Conservation (phyloP, 2,113 vertebrate species). For the Trochalopteron elliotii region DNA sequence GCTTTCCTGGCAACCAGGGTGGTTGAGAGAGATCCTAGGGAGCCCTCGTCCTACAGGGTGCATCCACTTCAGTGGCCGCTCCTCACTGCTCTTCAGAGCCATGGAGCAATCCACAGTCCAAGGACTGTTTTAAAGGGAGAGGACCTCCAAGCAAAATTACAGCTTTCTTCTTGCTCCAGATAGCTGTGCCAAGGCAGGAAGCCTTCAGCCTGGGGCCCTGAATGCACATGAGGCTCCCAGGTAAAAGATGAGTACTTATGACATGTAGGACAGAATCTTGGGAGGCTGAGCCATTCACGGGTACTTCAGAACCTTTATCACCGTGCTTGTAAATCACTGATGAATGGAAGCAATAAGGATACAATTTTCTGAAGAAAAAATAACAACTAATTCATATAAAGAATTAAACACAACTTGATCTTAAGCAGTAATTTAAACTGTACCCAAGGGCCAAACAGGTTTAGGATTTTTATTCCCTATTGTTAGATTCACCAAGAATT, state of each 20-base stretch:
- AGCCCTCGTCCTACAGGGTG: neutral
- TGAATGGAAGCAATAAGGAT: neutral
- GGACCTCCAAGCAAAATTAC: neutral
- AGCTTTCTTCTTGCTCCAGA: neutral
- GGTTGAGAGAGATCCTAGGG: neutral
- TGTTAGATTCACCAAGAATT: neutral
- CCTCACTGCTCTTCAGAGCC: fast-evolving
- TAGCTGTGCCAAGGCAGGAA: neutral
- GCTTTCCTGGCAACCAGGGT: neutral
- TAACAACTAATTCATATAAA: neutral
- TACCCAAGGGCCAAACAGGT: neutral
- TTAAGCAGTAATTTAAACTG: neutral
- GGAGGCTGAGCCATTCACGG: neutral
- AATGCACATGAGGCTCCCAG: neutral
- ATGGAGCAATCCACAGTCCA: neutral
- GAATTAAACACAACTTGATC: neutral
- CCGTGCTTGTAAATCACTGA: neutral
- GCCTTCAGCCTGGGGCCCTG: neutral
- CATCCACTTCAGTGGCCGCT: neutral
- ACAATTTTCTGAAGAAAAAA: neutral
- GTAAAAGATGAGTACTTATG: neutral
- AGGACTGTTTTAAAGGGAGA: neutral
- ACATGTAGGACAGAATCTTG: fast-evolving
- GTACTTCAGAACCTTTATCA: neutral
- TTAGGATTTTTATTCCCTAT: neutral